phyloP scores from a whole-genome alignment of 2,888 invertebrate genomes.

The Hirtodrosophila histrioides region DNA sequence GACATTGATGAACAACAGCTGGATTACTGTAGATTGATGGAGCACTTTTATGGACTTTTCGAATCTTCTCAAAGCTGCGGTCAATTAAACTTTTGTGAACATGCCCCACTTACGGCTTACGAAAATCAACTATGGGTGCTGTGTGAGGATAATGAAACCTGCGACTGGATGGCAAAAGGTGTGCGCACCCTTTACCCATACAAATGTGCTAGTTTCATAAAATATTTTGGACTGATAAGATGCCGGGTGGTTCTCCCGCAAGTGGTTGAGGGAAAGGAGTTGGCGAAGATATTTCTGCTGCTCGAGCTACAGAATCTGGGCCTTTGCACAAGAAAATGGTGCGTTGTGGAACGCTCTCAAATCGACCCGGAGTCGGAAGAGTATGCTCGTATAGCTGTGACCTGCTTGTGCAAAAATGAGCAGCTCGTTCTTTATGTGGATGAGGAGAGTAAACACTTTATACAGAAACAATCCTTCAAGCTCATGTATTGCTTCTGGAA shows the following conservation, averaged over 20 bases:
- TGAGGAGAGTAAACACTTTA: conserved; percentile 20
- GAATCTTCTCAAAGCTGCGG: conserved; percentile 5
- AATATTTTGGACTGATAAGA: conserved; percentile 21
- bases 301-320: conserved; percentile 47
- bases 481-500: conserved; percentile 56
- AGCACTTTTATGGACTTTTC: conserved; percentile 32
- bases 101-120: conserved; percentile 11
- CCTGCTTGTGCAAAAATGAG: conserved; percentile 35
- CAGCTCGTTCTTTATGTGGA: conserved; percentile 40
- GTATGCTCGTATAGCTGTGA: conserved; percentile 11
- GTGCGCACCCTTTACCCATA: conserved; percentile 16
- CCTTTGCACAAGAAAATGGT: conserved; percentile 44
- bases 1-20: conserved; percentile 7
- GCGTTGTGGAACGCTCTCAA: conserved; percentile 13
- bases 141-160: conserved; percentile 37
- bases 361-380: conserved; percentile 9
- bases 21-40: conserved; percentile 15
- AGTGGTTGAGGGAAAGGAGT: conserved; percentile 28
- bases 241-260: conserved; percentile 38
- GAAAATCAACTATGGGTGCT: conserved; percentile 28
- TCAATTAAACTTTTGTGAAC: conserved; percentile 34
- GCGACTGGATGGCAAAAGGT: conserved; percentile 39
- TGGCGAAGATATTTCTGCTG: conserved; percentile 26
- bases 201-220: conserved; percentile 17
- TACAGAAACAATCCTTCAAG: conserved; percentile 24